Base-by-base conservation (phyloP, 2,888 invertebrate genomes). In the Pammene aurita region DNA sequence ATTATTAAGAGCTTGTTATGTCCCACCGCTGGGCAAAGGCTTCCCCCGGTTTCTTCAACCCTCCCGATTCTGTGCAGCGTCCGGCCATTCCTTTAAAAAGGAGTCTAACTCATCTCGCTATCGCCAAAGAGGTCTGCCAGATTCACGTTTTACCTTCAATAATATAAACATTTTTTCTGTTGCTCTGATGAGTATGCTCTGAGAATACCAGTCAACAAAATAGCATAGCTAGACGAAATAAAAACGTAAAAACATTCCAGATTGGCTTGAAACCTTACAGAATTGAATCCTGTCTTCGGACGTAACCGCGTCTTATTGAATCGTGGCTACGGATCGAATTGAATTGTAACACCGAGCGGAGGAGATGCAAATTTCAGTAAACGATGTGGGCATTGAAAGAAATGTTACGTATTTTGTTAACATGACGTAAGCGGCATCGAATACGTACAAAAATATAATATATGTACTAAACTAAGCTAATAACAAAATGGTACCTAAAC, bases 211-310 rank as follows among this genome's bases (percentile, higher is more conserved):
- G 26, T 26, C 26, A 1, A 6, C 26, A 10, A 61, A 38, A 55
- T 35, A 55, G 6, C 14, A 7, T 50, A 26, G n/a, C 35, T 5
- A 13, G 52, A 61, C 11, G 7, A 56, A 62, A 61, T 62, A 48
- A 67, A 67, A 66, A 62, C 34, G 56, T 42, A 52, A 62, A 35
- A 74, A 75, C 72, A 50, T 26, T 73, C 55, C 55, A 63, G 71
- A 64, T 72, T 72, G 67, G 65, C 72, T 68, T 38, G 55, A 76
- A 75, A 66, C 75, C 71, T 74, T 77, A 79, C 72, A 78, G 80
- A 78, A 80, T 80, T 80, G 78, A 78, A 81, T 78, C 79, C 77
- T 76, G 76, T 76, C 78, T 76, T 74, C 76, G 74, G 75, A 74
- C 77, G 69, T 71, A 66, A 70, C 71, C 72, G 76, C 77, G n/a